Evolutionary conservation across 2,888 invertebrate species (phyloP), one percentile per base, ranked within the genome.

Genomic region (Mythimna loreyi): DNA sequence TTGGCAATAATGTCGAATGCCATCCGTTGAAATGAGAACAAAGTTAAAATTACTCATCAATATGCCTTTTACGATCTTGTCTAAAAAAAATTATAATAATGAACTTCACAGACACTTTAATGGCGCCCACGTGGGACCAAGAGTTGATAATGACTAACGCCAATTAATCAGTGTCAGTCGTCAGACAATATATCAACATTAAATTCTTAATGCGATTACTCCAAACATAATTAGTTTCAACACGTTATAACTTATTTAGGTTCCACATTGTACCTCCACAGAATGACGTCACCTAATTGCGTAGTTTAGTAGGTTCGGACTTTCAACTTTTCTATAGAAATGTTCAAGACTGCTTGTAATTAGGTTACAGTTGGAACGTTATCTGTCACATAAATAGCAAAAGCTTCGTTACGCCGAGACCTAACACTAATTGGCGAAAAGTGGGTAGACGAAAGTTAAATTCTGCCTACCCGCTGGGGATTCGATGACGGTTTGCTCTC

Each of bases 161-260:
- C 77, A 80, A 80, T 78, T 75, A 78, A 78, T 78, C 81, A 78
- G 77, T 75, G 76, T 78, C 80, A 80, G 80, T 63, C 56, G 23
- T 40, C 77, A 63, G 56, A 80, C 66, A 57, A 78, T 77, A 80
- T 63, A 75, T 78, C 56, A 80, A 80, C 55, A 72, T 82, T 71
- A 67, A 58, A 80, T 69, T 74, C 70, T 62, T 80, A 68, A 73
- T 73, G 57, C n/a, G 59, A 82, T 74, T 67, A 80, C 65, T 67
- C 28, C 53, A 56, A 64, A 71, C 65, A 57, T 67, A 80, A 80
- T 80, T 74, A 82, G 67, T 76, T 72, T 57, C 72, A 70, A 66
- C 77, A 78, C 55, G 60, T 67, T 62, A 74, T 81, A 64, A 75
- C 57, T 70, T 75, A 80, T 80, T 75, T 49, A 59, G 59, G 57